Conservation (phyloP, 2,113 vertebrate genomes). For the Addax nasomaculatus region DNA sequence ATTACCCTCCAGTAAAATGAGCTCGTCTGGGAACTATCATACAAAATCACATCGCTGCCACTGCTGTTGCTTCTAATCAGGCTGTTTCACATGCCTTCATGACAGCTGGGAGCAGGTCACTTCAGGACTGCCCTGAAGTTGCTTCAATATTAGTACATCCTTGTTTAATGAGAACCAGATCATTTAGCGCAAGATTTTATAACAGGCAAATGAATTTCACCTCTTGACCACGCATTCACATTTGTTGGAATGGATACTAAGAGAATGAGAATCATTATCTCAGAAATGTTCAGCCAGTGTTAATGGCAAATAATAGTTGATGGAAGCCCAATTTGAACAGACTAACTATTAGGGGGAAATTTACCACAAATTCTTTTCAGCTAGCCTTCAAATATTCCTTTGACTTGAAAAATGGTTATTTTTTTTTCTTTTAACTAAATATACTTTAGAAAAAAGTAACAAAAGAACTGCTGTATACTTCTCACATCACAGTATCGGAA, state of each 20-base stretch:
- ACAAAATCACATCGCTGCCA: background rate
- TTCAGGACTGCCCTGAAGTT: background rate
- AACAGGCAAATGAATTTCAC: constrained; percentile 50
- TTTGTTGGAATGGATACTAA: constrained; percentile 12
- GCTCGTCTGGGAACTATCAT: background rate
- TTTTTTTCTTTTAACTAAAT: background rate
- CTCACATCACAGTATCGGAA: background rate
- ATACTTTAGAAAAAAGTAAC: background rate
- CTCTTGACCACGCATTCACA: constrained; percentile 45
- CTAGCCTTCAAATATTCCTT: background rate
- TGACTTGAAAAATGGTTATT: background rate
- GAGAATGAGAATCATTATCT: constrained; percentile 40
- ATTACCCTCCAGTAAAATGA: constrained; percentile 49
- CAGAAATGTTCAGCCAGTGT: constrained; percentile 5
- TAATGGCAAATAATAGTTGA: constrained; percentile 10
- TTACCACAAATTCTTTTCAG: background rate
- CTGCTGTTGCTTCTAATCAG: background rate
- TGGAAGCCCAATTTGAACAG: constrained; percentile 24
- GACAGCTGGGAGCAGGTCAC: background rate
- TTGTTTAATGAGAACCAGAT: background rate
- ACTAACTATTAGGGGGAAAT: background rate
- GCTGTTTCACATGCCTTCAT: background rate
- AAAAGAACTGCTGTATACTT: background rate
- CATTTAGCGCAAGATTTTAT: constrained; percentile 33
- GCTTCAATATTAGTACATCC: background rate